phyloP scores from a whole-genome alignment of 2,888 invertebrate genomes.

The Camponotus fellah region DNA sequence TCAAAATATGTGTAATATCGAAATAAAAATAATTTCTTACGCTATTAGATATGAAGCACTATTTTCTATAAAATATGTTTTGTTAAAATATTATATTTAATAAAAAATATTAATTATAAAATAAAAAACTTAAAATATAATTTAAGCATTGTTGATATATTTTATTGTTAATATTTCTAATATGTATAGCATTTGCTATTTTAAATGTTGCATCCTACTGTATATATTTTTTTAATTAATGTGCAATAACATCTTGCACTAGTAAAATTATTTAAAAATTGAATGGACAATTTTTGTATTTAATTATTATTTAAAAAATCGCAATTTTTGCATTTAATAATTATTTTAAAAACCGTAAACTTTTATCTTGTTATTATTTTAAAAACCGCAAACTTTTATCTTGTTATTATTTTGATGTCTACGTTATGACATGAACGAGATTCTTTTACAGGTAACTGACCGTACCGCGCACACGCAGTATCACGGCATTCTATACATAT shows the following conservation, averaged over 20 bases:
- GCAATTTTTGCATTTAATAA: not conserved
- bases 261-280: not conserved
- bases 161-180: not conserved
- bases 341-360: no score
- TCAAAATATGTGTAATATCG: not conserved
- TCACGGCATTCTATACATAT: not conserved
- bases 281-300: not conserved
- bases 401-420: not conserved
- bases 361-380: no score
- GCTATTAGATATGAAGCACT: not conserved
- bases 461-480: not conserved
- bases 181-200: not conserved
- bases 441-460: conserved; percentile 29
- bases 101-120: not conserved
- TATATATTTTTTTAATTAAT: conserved; percentile 20
- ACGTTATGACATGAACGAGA: not conserved
- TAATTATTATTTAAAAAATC: no score
- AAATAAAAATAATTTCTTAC: not conserved
- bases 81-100: no score
- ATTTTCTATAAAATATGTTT: not conserved
- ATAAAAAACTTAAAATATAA: not conserved
- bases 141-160: not conserved
- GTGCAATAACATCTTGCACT: not conserved
- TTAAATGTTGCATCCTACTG: not conserved
- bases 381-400: not conserved